These are phyloP conservation scores for Plestiodon gilberti DNA, from an alignment of 2,113 vertebrate genomes.

Conservation along the genomic window DNA sequence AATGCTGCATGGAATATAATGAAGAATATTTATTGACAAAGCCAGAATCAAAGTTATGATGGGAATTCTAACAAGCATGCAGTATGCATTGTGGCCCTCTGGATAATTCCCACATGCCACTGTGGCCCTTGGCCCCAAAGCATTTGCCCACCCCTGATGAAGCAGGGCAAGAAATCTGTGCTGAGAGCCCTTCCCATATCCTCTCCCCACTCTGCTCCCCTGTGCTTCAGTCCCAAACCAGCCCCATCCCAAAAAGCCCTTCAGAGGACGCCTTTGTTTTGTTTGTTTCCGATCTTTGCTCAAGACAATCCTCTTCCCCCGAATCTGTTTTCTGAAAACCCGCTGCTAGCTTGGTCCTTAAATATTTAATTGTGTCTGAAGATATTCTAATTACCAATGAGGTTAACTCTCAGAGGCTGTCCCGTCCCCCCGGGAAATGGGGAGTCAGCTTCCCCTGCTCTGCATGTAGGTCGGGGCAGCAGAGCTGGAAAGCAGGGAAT, in stretches of 20 bases:
- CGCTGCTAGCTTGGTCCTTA: slow-evolving; percentile 16
- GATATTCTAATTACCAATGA: slow-evolving; percentile 61
- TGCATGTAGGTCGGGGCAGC: slow-evolving; percentile 29
- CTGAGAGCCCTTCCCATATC: no score
- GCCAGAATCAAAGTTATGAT: no score
- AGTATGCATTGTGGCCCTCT: no score
- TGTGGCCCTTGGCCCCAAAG: no score
- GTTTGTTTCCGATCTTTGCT: slow-evolving; percentile 15
- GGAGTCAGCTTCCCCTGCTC: slow-evolving; percentile 34
- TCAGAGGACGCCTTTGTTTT: slow-evolving; percentile 32
- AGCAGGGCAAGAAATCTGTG: no score
- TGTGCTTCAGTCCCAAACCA: not conserved
- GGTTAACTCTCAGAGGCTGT: slow-evolving; percentile 44
- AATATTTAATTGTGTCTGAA: slow-evolving; percentile 69
- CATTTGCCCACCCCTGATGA: no score
- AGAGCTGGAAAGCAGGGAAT: not conserved
- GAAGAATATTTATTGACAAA: no score
- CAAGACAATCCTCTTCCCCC: not conserved
- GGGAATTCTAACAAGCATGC: no score
- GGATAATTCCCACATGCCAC: no score
- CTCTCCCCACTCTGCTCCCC: not conserved
- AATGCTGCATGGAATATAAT: no score
- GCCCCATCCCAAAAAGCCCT: not conserved
- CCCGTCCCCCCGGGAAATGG: slow-evolving; percentile 42
- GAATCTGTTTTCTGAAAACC: slow-evolving; percentile 42